Percentiles rank a stretch among this genome's conserved stretches.
Evolutionary conservation across 2,797 vertebrate genomes (phyloP).

Genomic region (Emys orbicularis): DNA sequence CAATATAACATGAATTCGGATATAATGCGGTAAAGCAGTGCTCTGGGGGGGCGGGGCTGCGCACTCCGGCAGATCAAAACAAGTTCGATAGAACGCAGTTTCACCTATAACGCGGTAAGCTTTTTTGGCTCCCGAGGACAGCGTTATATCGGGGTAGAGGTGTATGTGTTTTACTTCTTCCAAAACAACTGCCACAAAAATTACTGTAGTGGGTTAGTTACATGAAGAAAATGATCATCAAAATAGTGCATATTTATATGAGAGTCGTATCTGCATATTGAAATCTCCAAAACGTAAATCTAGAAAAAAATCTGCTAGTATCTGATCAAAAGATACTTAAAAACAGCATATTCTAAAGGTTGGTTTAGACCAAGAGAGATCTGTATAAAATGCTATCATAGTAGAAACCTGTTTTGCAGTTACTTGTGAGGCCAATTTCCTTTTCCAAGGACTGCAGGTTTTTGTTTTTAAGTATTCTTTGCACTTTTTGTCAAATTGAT

Average conservation of each 20-base stretch:
- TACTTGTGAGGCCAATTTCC: neutral
- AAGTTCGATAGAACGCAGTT: no score
- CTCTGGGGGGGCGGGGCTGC: no score
- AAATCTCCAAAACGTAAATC: neutral
- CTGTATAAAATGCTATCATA: neutral
- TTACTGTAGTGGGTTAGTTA: neutral
- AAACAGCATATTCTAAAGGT: neutral
- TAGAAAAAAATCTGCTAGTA: neutral
- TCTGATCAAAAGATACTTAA: neutral
- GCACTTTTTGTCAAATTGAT: neutral
- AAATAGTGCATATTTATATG: neutral
- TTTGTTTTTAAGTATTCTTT: neutral
- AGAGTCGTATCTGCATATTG: neutral
- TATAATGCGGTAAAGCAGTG: no score
- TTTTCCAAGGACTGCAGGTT: neutral
- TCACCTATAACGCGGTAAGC: no score
- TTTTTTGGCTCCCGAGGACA: no score
- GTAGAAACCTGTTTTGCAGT: neutral
- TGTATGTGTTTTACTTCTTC: neutral
- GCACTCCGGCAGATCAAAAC: no score
- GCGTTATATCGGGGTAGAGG: no score
- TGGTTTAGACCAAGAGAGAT: neutral
- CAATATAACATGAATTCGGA: no score
- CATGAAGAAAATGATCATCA: neutral
- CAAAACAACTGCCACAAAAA: neutral